phyloP scores from a whole-genome alignment of 2,113 vertebrate genomes.

The Paracanthobrama guichenoti region DNA sequence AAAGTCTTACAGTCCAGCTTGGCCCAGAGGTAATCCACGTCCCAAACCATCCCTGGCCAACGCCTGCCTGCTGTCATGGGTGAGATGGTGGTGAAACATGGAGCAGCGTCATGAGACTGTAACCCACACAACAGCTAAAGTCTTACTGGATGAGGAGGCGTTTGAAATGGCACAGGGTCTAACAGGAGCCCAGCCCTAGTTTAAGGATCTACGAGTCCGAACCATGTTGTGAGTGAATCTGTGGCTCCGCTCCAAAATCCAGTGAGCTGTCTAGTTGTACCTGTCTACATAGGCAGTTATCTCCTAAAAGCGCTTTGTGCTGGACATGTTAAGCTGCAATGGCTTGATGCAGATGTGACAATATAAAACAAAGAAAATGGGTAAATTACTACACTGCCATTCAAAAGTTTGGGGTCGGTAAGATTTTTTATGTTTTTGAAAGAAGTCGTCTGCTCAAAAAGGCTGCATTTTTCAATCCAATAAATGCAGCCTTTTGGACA shows the following conservation, averaged over 20 bases:
- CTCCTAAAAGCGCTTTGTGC: background rate
- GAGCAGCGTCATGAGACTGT: constrained; percentile 44
- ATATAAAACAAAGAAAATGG: background rate
- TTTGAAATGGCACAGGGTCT: no score
- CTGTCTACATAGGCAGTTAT: background rate
- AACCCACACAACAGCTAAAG: constrained; percentile 16
- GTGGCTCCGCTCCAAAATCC: background rate
- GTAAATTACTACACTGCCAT: background rate
- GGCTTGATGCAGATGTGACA: background rate
- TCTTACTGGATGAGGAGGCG: background rate
- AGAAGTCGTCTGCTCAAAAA: no score
- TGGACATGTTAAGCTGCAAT: background rate
- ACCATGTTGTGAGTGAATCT: background rate
- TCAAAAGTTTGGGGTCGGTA: no score
- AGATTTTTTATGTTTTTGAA: no score
- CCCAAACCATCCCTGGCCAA: constrained; percentile 74
- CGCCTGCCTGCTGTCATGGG: constrained; percentile 71
- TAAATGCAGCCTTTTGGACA: no score
- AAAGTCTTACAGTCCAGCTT: constrained; percentile 68
- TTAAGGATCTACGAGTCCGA: background rate
- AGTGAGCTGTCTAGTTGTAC: background rate
- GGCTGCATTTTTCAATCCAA: no score
- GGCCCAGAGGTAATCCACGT: constrained; percentile 72
- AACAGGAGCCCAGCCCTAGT: background rate
- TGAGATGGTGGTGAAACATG: constrained; percentile 75